Evolutionary conservation across 2,797 vertebrate genomes (phyloP).

Genomic region (Sebastiscus albofasciatus): DNA sequence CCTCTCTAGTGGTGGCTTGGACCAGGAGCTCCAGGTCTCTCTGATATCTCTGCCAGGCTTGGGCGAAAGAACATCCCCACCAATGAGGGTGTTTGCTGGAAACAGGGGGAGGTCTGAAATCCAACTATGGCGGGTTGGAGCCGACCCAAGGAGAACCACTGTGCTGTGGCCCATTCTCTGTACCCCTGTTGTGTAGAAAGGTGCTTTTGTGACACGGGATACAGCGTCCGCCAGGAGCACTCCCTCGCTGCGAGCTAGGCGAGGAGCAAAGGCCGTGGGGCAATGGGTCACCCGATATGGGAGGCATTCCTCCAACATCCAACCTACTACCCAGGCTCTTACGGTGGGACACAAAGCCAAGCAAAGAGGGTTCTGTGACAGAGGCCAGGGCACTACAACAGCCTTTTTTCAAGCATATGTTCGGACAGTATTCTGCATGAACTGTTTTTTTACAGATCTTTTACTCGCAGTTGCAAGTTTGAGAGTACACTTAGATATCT

Average conservation of each 20-base stretch:
- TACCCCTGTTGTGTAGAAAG: constrained; percentile 82
- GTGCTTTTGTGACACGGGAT: constrained; percentile 87
- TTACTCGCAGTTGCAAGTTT: neutral
- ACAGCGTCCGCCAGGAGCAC: constrained; percentile 72
- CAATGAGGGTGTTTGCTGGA: constrained; percentile 64
- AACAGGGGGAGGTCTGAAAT: constrained; percentile 78
- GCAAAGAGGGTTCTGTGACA: constrained; percentile 65
- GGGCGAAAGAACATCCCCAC: constrained; percentile 65
- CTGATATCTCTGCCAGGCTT: constrained; percentile 71
- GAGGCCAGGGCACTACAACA: constrained; percentile 38
- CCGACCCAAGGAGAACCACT: constrained; percentile 75
- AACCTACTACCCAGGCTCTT: constrained; percentile 62
- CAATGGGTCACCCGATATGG: constrained; percentile 82
- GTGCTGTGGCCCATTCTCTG: constrained; percentile 79
- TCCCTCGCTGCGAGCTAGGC: constrained; percentile 69
- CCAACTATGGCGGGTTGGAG: constrained; percentile 68
- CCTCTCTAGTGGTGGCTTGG: constrained; percentile 59
- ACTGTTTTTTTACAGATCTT: neutral
- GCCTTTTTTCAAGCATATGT: constrained; percentile 27
- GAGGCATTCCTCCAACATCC: constrained; percentile 78
- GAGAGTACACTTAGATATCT: neutral
- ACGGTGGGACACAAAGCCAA: constrained; percentile 73
- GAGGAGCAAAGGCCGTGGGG: constrained; percentile 75
- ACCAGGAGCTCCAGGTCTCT: constrained; percentile 63
- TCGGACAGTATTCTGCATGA: constrained; percentile 12